Evolutionary conservation across 2,113 vertebrate species (phyloP).

Genomic region (Otis tarda): DNA sequence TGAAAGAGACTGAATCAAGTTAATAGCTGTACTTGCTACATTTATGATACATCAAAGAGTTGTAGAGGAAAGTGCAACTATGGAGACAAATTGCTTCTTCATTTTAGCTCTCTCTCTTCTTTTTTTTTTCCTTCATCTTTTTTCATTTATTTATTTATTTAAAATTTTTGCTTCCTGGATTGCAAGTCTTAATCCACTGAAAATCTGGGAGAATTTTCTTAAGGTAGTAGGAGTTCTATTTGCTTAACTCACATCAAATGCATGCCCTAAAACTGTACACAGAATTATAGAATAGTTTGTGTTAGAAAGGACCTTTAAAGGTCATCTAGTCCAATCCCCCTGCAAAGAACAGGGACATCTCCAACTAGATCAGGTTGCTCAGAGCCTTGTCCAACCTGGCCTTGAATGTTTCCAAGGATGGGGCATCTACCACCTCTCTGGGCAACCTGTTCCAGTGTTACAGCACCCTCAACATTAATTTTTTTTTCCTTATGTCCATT

Average conservation of each 20-base stretch:
- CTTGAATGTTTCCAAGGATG: too few relatives aligned
- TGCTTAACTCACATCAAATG: neutral
- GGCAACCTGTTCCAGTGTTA: too few relatives aligned
- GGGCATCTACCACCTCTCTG: too few relatives aligned
- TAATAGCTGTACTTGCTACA: neutral
- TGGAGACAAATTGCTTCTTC: neutral
- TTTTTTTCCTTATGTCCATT: too few relatives aligned
- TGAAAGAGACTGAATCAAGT: conserved; percentile 13
- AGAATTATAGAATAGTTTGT: too few relatives aligned
- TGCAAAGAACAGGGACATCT: too few relatives aligned
- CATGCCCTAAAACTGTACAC: neutral
- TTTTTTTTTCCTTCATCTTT: neutral
- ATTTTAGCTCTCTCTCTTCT: neutral
- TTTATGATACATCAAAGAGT: conserved; percentile 8
- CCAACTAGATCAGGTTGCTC: too few relatives aligned
- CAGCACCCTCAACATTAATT: too few relatives aligned
- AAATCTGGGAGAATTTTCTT: neutral
- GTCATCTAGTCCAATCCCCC: too few relatives aligned
- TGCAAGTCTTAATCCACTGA: neutral
- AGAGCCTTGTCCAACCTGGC: too few relatives aligned
- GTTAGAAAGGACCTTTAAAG: too few relatives aligned
- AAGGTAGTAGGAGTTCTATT: neutral
- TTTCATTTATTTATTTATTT: neutral
- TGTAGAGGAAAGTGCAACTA: neutral
- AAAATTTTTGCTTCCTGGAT: neutral